Base-by-base conservation (phyloP, 2,888 invertebrate genomes). In the Mesoligia furuncula region DNA sequence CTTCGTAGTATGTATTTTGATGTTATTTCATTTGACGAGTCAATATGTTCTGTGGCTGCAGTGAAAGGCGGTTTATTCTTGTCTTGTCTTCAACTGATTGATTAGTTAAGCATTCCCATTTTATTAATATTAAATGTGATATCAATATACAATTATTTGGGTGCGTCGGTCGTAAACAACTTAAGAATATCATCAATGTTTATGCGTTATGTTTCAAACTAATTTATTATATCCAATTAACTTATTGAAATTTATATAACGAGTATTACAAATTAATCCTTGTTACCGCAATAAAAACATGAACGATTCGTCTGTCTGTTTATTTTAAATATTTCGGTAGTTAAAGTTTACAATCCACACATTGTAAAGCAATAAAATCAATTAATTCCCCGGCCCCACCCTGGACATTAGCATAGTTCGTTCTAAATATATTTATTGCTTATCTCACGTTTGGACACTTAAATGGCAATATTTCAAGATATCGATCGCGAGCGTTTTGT, bases 401-500 rank as follows among this genome's bases (percentile, higher is more conserved):
- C n/a, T 15, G 31, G 36, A 45, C 31, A 78, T 87, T 87, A 70
- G 69, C 85, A 79, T 80, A 83, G 70, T 77, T 24, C 27, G 69
- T 31, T 85, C 61, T 81, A 75, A 85, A 73, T 75, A 48, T 75
- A 82, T 84, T 84, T 67, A 61, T 73, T 72, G 70, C 79, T 76
- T 82, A 85, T 84, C 79, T 73, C 54, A 68, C 76, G 79, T 84
- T 83, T 64, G 81, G 77, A 75, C 84, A 81, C 73, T 78, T 84
- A 81, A 83, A 85, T 79, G 74, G 87, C 73, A 79, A 87, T 84
- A 81, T 84, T 74, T 87, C 84, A 84, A 81, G 86, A 87, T 87
- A 84, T n/a, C 36, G 70, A 85, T 87, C 86, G 66, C 69, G 62
- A 68, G 65, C n/a, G 54, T 61, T 79, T 79, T 65, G 31, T 71